Evolutionary conservation across 2,797 vertebrate genomes (phyloP), one percentile per base, ranked within the genome.

Genomic region (Botia kubotai): DNA sequence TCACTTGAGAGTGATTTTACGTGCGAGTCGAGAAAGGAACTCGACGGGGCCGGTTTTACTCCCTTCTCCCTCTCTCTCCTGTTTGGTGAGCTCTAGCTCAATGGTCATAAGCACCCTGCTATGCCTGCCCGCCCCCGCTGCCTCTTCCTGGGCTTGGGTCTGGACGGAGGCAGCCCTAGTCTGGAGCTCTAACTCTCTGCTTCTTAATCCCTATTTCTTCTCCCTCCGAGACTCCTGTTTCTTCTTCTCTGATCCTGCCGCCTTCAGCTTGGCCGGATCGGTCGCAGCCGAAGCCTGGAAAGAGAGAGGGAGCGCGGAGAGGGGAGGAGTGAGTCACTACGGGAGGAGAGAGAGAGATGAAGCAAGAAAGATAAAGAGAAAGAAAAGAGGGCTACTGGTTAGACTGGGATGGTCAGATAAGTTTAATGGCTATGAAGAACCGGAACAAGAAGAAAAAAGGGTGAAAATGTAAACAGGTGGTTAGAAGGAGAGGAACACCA

Each of bases 141-240:
- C 83, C 79, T 87, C 87, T 55, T 87, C 87, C 75, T 85, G 72
- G 76, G 88, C 86, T 89, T 88, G 16, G 78, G 87, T 83, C 84
- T 79, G 82, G 53, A 62, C 58, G 43, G 76, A 60, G 46, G 65
- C 17, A 33, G 65, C 80, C 80, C 68, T n/a, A 58, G 57, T 79
- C 80, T n/a, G 74, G 77, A 55, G 50, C 48, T 70, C 85, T 88
- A 85, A 84, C 90, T 91, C 84, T 88, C 93, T 90, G 93, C 92
- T 91, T 87, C 90, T 92, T 90, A 58, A 86, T 89, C 92, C 95
- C 97, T 98, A 98, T 97, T 98, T 98, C 94, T 96, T 96, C 89
- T 98, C 97, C 91, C 95, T 97, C 91, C 96, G 95, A 0, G 95
- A 95, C 72, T 97, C 96, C 87, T 95, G 96, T 90, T 95, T 85